Conservation (phyloP, 2,113 vertebrate species). For the Hippocampus comes region DNA sequence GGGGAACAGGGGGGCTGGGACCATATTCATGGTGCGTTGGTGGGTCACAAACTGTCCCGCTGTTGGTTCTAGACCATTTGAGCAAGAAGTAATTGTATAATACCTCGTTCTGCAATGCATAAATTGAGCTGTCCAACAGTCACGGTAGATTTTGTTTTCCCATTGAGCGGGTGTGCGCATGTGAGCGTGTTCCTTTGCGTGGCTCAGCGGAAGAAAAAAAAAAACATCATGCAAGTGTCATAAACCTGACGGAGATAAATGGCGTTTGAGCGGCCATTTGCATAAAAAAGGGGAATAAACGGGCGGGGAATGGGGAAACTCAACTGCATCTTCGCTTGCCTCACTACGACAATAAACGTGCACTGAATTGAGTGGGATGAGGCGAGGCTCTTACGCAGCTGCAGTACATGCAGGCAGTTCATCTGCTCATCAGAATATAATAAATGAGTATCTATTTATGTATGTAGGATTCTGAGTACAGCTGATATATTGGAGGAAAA, state of each 20-base stretch:
- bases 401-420: not conserved
- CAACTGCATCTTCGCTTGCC: conserved; percentile 5
- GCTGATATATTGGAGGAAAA: too few species aligned
- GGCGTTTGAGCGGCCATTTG: conserved; percentile 65
- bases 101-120: conserved; percentile 52
- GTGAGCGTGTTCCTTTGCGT: not conserved
- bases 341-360: conserved; percentile 42
- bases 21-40: conserved; percentile 68
- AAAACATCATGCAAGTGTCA: conserved; percentile 32
- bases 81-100: conserved; percentile 66
- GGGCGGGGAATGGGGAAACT: conserved; percentile 23
- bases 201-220: conserved; percentile 16
- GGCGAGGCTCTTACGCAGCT: conserved; percentile 5
- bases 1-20: conserved; percentile 21
- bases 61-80: conserved; percentile 57
- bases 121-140: conserved; percentile 64
- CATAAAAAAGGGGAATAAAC: conserved; percentile 53
- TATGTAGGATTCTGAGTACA: too few species aligned
- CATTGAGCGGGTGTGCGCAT: conserved; percentile 13
- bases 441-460: too few species aligned
- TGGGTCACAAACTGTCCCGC: conserved; percentile 18
- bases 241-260: conserved; percentile 60
- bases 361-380: conserved; percentile 33
- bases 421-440: not conserved
- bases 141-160: conserved; percentile 68